phyloP scores from a whole-genome alignment of 2,888 invertebrate species.

The Epistrophe eligans region DNA sequence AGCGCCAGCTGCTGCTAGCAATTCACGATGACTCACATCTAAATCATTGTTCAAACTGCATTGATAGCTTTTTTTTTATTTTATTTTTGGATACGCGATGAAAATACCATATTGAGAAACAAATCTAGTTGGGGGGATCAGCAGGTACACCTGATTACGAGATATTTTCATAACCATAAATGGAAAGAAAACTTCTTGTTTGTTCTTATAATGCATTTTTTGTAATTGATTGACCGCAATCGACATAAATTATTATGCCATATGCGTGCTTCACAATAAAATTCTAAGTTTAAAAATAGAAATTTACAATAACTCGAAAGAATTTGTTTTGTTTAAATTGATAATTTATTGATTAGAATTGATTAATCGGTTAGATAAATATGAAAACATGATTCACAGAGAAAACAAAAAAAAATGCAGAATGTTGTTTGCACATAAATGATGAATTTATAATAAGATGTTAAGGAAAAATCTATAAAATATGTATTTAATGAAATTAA shows the following conservation, averaged over 20 bases:
- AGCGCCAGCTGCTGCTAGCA: constrained; percentile 5
- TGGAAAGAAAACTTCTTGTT: constrained; percentile 29
- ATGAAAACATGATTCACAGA: constrained; percentile 70
- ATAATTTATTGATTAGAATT: neutral
- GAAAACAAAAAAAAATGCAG: constrained; percentile 19
- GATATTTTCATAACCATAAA: constrained; percentile 58
- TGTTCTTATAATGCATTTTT: constrained; percentile 11
- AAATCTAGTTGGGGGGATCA: constrained; percentile 20
- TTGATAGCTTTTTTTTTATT: constrained; percentile 6
- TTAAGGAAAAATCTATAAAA: neutral
- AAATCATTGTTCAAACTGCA: constrained; percentile 55
- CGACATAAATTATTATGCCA: constrained; percentile 38
- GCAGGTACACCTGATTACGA: constrained; percentile 30
- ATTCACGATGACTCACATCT: constrained; percentile 60
- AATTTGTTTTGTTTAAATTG: constrained; percentile 9
- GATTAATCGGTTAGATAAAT: constrained; percentile 25
- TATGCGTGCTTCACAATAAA: constrained; percentile 53
- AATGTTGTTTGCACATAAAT: neutral
- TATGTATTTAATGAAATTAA: neutral
- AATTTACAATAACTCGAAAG: neutral
- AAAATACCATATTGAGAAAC: constrained; percentile 59
- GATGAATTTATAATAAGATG: neutral
- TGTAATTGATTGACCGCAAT: constrained; percentile 59
- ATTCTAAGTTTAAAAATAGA: constrained; percentile 2
- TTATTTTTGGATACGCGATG: constrained; percentile 14